Base-by-base conservation (phyloP, 2,888 invertebrate genomes). In the Atrina japonica region DNA sequence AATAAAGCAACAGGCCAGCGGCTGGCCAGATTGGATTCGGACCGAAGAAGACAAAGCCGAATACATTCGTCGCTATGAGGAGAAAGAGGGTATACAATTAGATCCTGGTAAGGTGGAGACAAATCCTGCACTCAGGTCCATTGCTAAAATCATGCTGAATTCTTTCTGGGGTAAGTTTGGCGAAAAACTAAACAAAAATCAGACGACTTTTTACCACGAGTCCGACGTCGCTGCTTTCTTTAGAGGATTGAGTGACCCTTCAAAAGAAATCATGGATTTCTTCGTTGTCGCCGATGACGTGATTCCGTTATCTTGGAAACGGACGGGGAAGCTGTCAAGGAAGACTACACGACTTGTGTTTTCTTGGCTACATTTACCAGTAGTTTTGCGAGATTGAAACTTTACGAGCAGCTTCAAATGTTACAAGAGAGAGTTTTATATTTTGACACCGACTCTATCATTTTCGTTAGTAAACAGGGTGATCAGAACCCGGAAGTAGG, bases 1-100 rank as follows among this genome's bases (percentile, higher is more conserved):
- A 29, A 68, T 80, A 40, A 56, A 56, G 40, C 56, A 56, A 40
- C 40, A 56, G 68, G 66, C 79, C 5, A 66, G 65, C 16, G 80
- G 77, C 2, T 82, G 77, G 74, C 61, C 61, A 14, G 7, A n/a
- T 1, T 41, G 43, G 43, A 25, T 45, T 14, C 14, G 43, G 11
- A 43, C 25, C 1, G 55, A 25, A 0, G 50, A 49, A 7, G 61
- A 63, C 35, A 25, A 25, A 7, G 14, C 7, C 16, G 30, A 23
- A n/a, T 63, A 63, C 25, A 50, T 49, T 11, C 50, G 21, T 5
- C 16, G 30, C 21, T 53, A 63, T 27, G 40, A 41, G 25, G 23
- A 52, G 2, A 35, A n/a, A 2, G 64, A 64, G 25, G 64, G 53
- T 23, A 65, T 65, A 45, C 29, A 41, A 7, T 7, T 65, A 14